These are phyloP conservation scores for Sarotherodon lohbergeri DNA, from an alignment of 2,113 vertebrate genomes.

Conservation along the genomic window DNA sequence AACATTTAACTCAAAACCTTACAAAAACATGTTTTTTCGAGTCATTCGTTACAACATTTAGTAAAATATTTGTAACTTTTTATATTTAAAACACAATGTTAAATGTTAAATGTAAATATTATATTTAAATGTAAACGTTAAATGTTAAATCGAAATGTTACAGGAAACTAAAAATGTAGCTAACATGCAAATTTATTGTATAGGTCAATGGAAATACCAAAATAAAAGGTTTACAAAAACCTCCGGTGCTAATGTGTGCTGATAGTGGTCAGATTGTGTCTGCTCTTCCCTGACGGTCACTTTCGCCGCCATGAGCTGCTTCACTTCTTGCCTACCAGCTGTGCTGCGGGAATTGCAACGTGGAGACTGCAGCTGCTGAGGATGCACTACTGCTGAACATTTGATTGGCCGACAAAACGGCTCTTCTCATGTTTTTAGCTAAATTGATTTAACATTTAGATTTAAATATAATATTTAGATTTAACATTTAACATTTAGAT, in stretches of 20 bases:
- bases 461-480: not conserved
- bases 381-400: not conserved
- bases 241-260: not conserved
- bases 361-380: not conserved
- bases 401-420: not conserved
- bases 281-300: not conserved
- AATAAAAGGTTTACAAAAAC: fast-evolving
- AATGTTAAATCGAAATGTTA: not conserved
- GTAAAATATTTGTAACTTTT: not conserved
- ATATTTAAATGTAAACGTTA: not conserved
- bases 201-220: not conserved
- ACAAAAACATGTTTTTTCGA: not conserved
- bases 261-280: not conserved
- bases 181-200: not conserved
- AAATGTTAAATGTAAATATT: not conserved
- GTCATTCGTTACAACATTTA: not conserved
- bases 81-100: not conserved
- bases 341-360: not conserved
- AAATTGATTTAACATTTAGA: not conserved
- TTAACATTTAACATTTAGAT: not conserved
- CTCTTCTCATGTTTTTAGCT: not conserved
- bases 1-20: fast-evolving
- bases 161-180: not conserved
- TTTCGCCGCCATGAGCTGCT: fast-evolving
- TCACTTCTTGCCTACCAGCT: not conserved